Base-by-base conservation (phyloP, 2,888 invertebrate species). In the Eudasyphora cyanicolor region DNA sequence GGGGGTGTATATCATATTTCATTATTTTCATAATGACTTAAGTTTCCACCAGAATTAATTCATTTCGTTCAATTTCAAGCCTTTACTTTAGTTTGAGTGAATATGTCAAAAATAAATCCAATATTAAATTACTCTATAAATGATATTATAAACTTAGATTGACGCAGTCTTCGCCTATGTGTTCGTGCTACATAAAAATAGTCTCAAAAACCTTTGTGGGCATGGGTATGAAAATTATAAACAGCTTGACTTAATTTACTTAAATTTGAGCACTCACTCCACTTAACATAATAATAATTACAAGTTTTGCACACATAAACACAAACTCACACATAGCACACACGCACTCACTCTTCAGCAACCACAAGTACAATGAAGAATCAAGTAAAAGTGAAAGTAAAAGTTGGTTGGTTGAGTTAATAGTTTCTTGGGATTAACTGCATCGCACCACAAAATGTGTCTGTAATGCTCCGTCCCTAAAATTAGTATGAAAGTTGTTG, bases 381-480 rank as follows among this genome's bases (percentile, higher is more conserved):
- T n/a, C n/a, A n/a, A n/a, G n/a, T 62, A 19, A 35, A 64, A 19
- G 17, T 17, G 64, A 64, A 64, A 64, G 64, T 21, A 38, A 64
- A 64, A 64, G 64, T 64, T 64, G 51, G n/a, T n/a, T 51, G 64
- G 24, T 19, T 32, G 64, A 38, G 32, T 64, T 64, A 19, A 64
- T 60, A 64, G 35, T 38, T 60, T 27, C 24, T 27, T 64, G 35
- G 17, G 64, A 64, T 64, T 64, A 35, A 64, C 64, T 35, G 19
- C 32, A 35, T 19, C 38, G 32, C 10, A 10, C 17, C 35, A 35
- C 38, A 64, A 12, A 32, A 32, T 32, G 32, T 27, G 24, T 57
- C 3, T 45, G 45, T n/a, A 45, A 38, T 14, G 45, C 38, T 38
- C 38, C 12, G 12, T n/a, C 2, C 4, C 45, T n/a, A 12, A 38